These are phyloP conservation scores for Phymastichus coffea DNA, from an alignment of 1,140 invertebrate genomes.

Conservation along the genomic window DNA sequence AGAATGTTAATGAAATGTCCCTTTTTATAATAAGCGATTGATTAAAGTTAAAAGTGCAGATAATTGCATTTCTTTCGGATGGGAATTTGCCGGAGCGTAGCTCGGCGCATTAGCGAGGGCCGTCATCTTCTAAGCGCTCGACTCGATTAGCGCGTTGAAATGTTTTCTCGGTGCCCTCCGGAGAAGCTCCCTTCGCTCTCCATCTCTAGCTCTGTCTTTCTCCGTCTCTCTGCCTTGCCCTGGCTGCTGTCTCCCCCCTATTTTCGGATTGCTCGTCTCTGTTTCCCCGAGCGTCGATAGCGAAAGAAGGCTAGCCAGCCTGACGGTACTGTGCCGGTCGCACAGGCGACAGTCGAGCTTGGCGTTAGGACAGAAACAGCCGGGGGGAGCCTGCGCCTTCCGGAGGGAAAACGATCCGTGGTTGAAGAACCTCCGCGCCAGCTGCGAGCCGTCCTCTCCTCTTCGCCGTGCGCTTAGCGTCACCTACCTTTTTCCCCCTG, in stretches of 20 bases:
- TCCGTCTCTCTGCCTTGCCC: not conserved
- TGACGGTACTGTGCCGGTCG: not conserved
- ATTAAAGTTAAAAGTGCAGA: no score
- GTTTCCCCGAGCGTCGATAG: not conserved
- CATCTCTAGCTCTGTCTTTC: not conserved
- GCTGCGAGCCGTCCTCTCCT: no score
- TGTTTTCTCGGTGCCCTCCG: not conserved
- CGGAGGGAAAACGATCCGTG: not conserved
- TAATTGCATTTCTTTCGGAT: no score
- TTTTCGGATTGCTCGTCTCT: not conserved
- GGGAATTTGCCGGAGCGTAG: no score
- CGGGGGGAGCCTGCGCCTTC: not conserved
- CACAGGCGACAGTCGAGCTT: not conserved
- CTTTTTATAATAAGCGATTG: no score
- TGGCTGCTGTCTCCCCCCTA: not conserved
- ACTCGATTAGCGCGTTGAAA: not conserved
- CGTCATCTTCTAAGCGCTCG: constrained; percentile 10
- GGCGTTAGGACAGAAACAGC: not conserved
- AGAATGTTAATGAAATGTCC: no score
- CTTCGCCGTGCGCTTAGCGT: no score
- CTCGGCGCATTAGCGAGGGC: no score
- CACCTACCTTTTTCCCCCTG: not conserved
- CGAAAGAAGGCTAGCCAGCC: constrained; percentile 1
- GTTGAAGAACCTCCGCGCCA: not conserved
- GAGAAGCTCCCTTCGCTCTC: not conserved